These are phyloP conservation scores for Drosophila nigromelanica DNA, from an alignment of 1,140 invertebrate species.

Conservation along the genomic window DNA sequence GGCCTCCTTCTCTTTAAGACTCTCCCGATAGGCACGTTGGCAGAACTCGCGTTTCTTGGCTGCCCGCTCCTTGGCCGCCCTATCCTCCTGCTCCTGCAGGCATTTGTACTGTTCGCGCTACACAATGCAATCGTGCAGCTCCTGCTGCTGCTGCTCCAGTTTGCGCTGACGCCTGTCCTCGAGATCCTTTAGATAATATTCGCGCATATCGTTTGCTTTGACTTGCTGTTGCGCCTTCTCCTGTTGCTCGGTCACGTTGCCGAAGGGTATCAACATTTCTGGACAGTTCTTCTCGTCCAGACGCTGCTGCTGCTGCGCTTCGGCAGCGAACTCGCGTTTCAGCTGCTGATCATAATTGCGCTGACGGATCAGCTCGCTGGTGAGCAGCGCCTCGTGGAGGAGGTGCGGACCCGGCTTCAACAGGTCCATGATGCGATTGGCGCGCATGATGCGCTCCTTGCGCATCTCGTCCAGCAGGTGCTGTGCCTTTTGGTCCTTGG, in stretches of 20 bases:
- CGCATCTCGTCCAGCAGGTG: conserved; percentile 31
- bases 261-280: conserved; percentile 44
- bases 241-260: conserved; percentile 37
- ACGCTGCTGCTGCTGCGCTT: conserved; percentile 35
- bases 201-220: not conserved
- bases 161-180: conserved; percentile 10
- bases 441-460: conserved; percentile 59
- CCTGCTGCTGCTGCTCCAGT: conserved; percentile 18
- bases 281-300: conserved; percentile 51
- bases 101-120: conserved; percentile 49
- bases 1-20: conserved; percentile 45
- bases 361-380: conserved; percentile 53
- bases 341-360: conserved; percentile 38
- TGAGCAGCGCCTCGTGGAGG: conserved; percentile 41
- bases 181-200: conserved; percentile 7
- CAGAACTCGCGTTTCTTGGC: conserved; percentile 39
- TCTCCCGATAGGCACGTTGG: conserved; percentile 45
- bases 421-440: conserved; percentile 41
- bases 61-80: conserved; percentile 19
- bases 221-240: conserved; percentile 22
- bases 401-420: conserved; percentile 56
- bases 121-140: conserved; percentile 25
- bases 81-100: conserved; percentile 45
- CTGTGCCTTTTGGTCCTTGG: conserved; percentile 4
- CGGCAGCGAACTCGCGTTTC: conserved; percentile 45